These are phyloP conservation scores for Serinus canaria DNA, from an alignment of 2,113 vertebrate genomes.

Conservation along the genomic window DNA sequence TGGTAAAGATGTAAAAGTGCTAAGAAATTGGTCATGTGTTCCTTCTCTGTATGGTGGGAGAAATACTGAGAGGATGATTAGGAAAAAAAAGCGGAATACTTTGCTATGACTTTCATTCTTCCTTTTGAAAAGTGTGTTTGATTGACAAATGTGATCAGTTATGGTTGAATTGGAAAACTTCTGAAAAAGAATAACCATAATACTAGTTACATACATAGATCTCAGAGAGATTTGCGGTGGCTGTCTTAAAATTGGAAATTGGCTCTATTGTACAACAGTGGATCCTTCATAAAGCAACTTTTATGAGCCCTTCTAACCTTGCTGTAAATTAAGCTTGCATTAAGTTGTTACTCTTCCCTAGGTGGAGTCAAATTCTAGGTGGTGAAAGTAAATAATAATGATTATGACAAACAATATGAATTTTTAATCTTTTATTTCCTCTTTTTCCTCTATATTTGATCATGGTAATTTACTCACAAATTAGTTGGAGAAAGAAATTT, in stretches of 20 bases:
- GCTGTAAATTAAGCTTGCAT: conserved; percentile 54
- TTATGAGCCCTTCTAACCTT: conserved; percentile 58
- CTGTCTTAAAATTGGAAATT: conserved; percentile 58
- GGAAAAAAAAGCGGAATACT: neutral
- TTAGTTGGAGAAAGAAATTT: neutral
- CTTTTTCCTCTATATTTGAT: neutral
- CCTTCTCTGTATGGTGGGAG: neutral
- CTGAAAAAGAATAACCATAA: conserved; percentile 20
- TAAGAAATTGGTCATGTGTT: neutral
- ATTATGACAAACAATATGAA: neutral
- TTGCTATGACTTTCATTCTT: conserved; percentile 55
- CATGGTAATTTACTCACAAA: neutral
- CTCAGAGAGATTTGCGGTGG: conserved; percentile 35
- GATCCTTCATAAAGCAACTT: conserved; percentile 49
- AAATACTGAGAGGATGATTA: neutral
- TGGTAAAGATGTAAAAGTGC: neutral
- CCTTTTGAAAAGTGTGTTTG: conserved; percentile 33
- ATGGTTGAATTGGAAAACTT: neutral
- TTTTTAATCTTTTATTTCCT: neutral
- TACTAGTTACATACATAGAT: conserved; percentile 33
- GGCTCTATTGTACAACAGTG: conserved; percentile 6
- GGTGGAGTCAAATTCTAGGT: neutral
- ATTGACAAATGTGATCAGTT: conserved; percentile 54
- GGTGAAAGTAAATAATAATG: conserved; percentile 14
- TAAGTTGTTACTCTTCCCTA: conserved; percentile 27